Conservation (phyloP, 35 echinoderm and acorn worm species). For the Ptychodera flava region DNA sequence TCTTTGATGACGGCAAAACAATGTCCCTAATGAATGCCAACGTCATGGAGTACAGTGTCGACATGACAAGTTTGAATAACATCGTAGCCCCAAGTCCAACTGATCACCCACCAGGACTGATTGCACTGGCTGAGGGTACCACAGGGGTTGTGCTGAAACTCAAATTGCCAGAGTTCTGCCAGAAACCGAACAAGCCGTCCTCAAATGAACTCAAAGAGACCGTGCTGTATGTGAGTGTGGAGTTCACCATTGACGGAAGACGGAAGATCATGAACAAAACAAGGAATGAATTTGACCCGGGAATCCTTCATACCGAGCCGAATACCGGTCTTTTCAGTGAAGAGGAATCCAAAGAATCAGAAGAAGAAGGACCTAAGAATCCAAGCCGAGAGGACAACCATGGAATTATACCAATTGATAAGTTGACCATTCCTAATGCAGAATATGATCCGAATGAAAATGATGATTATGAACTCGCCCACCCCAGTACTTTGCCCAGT, state of each 20-base stretch:
- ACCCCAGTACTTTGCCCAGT: neutral
- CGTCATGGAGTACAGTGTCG: slow-evolving; percentile 22
- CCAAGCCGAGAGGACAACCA: neutral
- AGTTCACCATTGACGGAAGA: slow-evolving; percentile 18
- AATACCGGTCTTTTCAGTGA: neutral
- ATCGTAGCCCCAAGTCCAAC: slow-evolving; percentile 27
- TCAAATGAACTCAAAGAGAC: slow-evolving; percentile 22
- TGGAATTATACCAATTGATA: neutral
- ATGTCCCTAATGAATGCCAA: slow-evolving; percentile 23
- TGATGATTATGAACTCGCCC: neutral
- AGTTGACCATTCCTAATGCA: neutral
- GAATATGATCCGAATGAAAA: neutral
- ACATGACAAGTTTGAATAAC: slow-evolving; percentile 34
- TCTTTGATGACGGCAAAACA: slow-evolving; percentile 28
- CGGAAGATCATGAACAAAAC: neutral
- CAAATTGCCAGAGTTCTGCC: slow-evolving; percentile 25
- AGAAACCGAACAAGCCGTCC: slow-evolving; percentile 15
- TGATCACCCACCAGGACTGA: slow-evolving; percentile 28
- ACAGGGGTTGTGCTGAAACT: slow-evolving; percentile 49
- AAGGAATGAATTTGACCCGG: neutral
- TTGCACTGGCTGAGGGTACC: slow-evolving; percentile 40
- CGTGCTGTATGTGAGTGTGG: slow-evolving; percentile 42
- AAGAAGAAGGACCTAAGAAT: slow-evolving; percentile 1
- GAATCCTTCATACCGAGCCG: neutral
- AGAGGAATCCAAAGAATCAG: neutral